Conservation (phyloP, 2,797 vertebrate species). For the Notolepis coatsorum region DNA sequence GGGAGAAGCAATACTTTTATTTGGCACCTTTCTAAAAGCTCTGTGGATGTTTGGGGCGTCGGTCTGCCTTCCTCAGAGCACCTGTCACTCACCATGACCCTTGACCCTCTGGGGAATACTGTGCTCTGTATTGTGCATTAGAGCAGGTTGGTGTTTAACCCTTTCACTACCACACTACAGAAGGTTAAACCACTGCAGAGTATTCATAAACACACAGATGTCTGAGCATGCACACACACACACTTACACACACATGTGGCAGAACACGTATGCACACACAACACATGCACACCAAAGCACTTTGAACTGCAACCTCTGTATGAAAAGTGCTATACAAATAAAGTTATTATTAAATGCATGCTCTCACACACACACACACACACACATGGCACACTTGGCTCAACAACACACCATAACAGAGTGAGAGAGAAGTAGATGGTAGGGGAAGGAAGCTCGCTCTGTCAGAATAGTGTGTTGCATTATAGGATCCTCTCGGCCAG, state of each 20-base stretch:
- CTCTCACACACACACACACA: no score
- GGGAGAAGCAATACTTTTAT: no score
- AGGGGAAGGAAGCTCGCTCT: neutral
- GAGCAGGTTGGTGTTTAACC: constrained; percentile 3
- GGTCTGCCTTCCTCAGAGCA: no score
- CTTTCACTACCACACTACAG: no score
- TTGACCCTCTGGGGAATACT: neutral
- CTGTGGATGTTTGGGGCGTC: no score
- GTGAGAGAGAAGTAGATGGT: constrained; percentile 14
- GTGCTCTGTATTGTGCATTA: neutral
- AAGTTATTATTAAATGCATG: neutral
- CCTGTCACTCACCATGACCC: no score
- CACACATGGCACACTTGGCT: constrained; percentile 10
- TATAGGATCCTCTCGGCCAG: neutral
- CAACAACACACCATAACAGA: constrained; percentile 4
- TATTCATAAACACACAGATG: constrained; percentile 26
- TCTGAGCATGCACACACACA: constrained; percentile 9
- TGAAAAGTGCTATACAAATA: no score
- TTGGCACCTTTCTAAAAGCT: no score
- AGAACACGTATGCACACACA: neutral
- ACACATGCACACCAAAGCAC: neutral
- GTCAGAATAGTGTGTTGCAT: neutral
- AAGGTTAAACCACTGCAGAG: no score
- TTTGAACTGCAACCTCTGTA: no score
- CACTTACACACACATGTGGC: neutral